Evolutionary conservation across 2,888 invertebrate genomes (phyloP).

Genomic region (Syrphus vitripennis): DNA sequence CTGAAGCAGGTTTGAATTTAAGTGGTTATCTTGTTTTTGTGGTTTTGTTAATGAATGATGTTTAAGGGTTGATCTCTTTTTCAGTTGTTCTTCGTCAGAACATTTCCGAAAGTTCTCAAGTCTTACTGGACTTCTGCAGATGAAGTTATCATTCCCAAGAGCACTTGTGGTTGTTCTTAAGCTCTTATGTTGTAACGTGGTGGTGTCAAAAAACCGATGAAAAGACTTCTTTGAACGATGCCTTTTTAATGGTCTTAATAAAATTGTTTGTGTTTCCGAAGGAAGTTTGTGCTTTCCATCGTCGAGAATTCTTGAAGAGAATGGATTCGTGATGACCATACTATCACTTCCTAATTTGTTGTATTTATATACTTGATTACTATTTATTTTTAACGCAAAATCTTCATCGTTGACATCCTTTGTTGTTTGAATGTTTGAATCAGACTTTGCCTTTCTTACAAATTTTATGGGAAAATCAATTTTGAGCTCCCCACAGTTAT

Average conservation of each 20-base stretch:
- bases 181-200: slow-evolving; percentile 35
- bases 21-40: slow-evolving; percentile 64
- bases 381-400: slow-evolving; percentile 35
- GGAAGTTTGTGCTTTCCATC: slow-evolving; percentile 64
- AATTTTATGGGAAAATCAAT: slow-evolving; percentile 35
- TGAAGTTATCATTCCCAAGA: slow-evolving; percentile 72
- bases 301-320: slow-evolving; percentile 79
- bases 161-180: not conserved
- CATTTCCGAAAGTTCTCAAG: slow-evolving; percentile 76
- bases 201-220: slow-evolving; percentile 60
- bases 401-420: slow-evolving; percentile 41
- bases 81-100: slow-evolving; percentile 33
- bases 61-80: slow-evolving; percentile 74
- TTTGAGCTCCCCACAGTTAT: slow-evolving; percentile 49
- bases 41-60: slow-evolving; percentile 76
- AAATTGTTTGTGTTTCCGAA: slow-evolving; percentile 48
- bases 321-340: slow-evolving; percentile 80
- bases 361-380: slow-evolving; percentile 47
- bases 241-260: slow-evolving; percentile 60
- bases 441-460: slow-evolving; percentile 75
- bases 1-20: slow-evolving; percentile 73
- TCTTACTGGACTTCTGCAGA: slow-evolving; percentile 77
- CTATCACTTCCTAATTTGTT: slow-evolving; percentile 73
- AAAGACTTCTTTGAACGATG: slow-evolving; percentile 75
- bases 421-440: slow-evolving; percentile 76